Percentiles rank a stretch among this genome's conserved stretches.
These are phyloP conservation scores for Spermophilus dauricus DNA, from an alignment of 2,113 vertebrate species.

Conservation along the genomic window DNA sequence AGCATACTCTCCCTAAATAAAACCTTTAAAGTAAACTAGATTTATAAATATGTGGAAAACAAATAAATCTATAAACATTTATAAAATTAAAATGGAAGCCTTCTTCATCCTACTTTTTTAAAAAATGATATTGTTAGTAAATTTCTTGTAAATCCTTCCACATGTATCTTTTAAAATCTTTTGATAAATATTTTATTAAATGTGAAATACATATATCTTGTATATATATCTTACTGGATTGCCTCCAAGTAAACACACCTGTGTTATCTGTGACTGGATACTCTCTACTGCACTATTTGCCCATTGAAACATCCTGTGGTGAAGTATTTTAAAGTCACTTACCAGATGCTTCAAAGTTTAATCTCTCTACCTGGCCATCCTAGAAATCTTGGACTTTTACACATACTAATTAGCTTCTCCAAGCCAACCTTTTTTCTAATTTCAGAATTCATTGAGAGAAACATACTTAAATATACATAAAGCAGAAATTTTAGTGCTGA, in stretches of 20 bases:
- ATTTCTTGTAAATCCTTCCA: neutral
- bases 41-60: neutral
- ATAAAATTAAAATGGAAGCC: constrained; percentile 12
- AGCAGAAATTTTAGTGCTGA: neutral
- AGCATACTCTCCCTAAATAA: neutral
- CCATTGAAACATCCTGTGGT: neutral
- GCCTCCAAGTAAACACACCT: neutral
- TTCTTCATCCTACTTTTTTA: neutral
- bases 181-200: neutral
- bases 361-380: neutral
- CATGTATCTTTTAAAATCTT: neutral
- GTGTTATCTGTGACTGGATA: neutral
- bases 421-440: neutral
- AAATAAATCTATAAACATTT: neutral
- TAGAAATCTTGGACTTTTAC: neutral
- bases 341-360: neutral
- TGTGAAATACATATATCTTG: neutral
- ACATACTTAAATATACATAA: neutral
- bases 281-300: neutral
- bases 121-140: neutral
- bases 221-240: neutral
- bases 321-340: neutral
- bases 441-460: neutral
- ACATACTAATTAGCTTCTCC: neutral
- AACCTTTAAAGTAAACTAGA: constrained; percentile 14